phyloP scores from a whole-genome alignment of 2,888 invertebrate species.

The Parthenolecanium corni region DNA sequence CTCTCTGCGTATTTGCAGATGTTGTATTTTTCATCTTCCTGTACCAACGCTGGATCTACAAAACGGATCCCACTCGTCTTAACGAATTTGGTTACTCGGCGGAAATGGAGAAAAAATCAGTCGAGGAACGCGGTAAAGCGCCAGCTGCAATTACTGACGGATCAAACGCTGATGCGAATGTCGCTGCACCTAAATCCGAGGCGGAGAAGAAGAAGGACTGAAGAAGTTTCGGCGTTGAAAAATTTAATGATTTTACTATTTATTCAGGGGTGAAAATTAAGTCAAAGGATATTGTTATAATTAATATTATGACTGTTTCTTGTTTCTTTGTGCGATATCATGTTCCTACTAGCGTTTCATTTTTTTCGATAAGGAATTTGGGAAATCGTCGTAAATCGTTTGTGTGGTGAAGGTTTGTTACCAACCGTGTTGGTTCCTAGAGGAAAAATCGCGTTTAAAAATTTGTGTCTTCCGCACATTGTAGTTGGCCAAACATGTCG shows the following conservation, averaged over 20 bases:
- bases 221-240: not conserved
- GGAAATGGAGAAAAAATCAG: constrained; percentile 54
- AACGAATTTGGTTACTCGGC: constrained; percentile 98
- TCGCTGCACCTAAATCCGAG: constrained; percentile 29
- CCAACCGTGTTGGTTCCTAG: too few relatives aligned
- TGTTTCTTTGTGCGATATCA: too few relatives aligned
- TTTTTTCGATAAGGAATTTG: too few relatives aligned
- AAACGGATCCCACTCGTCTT: constrained; percentile 83
- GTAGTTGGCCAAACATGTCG: too few relatives aligned
- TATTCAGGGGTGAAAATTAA: too few relatives aligned
- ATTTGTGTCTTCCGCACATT: too few relatives aligned
- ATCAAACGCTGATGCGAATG: constrained; percentile 1
- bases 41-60: constrained; percentile 98
- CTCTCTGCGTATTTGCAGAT: constrained; percentile 57
- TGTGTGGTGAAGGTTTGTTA: too few relatives aligned
- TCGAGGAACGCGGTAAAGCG: not conserved
- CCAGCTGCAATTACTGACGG: constrained; percentile 15
- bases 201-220: constrained; percentile 33
- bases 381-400: too few relatives aligned
- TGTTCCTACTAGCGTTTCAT: too few relatives aligned
- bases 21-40: constrained; percentile 98
- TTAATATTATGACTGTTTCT: too few relatives aligned
- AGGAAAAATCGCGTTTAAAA: too few relatives aligned
- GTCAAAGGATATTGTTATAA: too few relatives aligned
- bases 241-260: not conserved